Conservation (phyloP, 2,888 invertebrate genomes). For the Cataglyphis rosenhaueri region DNA sequence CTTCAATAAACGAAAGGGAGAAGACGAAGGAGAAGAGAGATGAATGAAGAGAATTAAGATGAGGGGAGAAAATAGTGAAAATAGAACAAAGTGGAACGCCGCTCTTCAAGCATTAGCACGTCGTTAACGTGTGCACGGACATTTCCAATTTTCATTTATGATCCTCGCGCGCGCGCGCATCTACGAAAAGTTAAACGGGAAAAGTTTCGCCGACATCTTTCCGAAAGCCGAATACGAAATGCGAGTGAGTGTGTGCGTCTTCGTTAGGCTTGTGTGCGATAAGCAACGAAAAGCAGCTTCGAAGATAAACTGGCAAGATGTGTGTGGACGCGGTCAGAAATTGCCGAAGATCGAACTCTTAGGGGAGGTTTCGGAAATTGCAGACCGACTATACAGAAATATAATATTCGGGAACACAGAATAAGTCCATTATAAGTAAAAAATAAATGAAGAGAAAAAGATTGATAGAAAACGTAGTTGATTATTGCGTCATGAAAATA, state of each 20-base stretch:
- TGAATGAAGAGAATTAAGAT: slow-evolving; percentile 57
- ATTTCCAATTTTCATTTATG: slow-evolving; percentile 70
- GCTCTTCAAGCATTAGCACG: slow-evolving; percentile 45
- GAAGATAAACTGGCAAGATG: slow-evolving; percentile 17
- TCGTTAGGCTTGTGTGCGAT: slow-evolving; percentile 19
- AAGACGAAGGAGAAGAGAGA: slow-evolving; percentile 25
- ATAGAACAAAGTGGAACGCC: background rate
- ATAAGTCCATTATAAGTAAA: background rate
- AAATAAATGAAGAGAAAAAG: slow-evolving; percentile 2
- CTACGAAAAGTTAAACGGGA: slow-evolving; percentile 61
- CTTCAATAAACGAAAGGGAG: slow-evolving; percentile 48
- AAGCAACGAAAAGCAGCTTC: slow-evolving; percentile 32
- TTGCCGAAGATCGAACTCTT: slow-evolving; percentile 33
- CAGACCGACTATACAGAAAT: background rate
- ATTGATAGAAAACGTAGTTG: background rate
- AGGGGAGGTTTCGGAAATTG: slow-evolving; percentile 30
- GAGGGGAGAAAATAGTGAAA: slow-evolving; percentile 47
- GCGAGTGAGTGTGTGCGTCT: slow-evolving; percentile 4
- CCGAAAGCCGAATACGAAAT: slow-evolving; percentile 58
- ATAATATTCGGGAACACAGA: background rate
- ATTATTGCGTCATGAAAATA: background rate
- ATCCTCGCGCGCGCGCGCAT: slow-evolving; percentile 40
- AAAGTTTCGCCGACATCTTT: slow-evolving; percentile 59
- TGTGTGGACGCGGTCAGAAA: background rate
- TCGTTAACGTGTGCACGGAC: slow-evolving; percentile 55